A percentile compares a stretch with the other conserved stretches of the same genome.
These are phyloP conservation scores for Ferdinandea cuprea DNA, from an alignment of 2,888 invertebrate species.

Conservation along the genomic window DNA sequence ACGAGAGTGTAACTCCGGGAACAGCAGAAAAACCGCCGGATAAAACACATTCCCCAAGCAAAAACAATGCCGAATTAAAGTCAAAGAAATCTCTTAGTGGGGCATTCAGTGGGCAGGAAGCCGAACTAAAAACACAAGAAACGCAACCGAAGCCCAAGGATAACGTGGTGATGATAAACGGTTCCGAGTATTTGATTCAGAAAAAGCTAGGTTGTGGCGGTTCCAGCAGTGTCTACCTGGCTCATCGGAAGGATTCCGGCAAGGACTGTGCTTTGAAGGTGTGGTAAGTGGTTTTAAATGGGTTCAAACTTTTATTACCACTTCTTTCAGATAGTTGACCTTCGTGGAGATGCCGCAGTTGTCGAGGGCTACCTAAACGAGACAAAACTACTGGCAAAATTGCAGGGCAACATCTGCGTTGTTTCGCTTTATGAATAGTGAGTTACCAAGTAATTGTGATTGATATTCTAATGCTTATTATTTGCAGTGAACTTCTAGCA, in stretches of 20 bases:
- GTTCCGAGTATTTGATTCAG: constrained; percentile 88
- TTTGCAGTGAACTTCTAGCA: constrained; percentile 88
- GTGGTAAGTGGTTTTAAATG: too few species aligned
- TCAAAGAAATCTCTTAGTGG: constrained; percentile 78
- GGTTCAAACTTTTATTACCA: background rate
- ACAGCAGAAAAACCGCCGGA: constrained; percentile 74
- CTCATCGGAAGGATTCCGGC: constrained; percentile 78
- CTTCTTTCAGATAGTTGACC: constrained; percentile 89
- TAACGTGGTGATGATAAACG: constrained; percentile 87
- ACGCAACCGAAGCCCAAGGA: constrained; percentile 67
- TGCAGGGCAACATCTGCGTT: constrained; percentile 92
- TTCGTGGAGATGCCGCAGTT: constrained; percentile 88
- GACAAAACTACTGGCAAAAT: constrained; percentile 90
- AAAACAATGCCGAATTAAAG: constrained; percentile 63
- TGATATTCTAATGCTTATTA: background rate
- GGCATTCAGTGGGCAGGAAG: constrained; percentile 74
- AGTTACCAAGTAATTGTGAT: constrained; percentile 82
- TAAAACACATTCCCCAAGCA: constrained; percentile 8
- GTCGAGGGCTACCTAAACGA: constrained; percentile 94
- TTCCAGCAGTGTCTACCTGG: constrained; percentile 90
- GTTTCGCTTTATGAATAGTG: constrained; percentile 94
- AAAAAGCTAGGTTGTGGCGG: constrained; percentile 94
- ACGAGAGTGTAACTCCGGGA: constrained; percentile 77
- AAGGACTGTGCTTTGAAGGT: constrained; percentile 81
- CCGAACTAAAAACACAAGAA: constrained; percentile 19